A percentile compares a stretch with the other conserved stretches of the same genome.
These are phyloP conservation scores for Metacarcinus magister DNA, from an alignment of 2,888 invertebrate species.

Conservation along the genomic window DNA sequence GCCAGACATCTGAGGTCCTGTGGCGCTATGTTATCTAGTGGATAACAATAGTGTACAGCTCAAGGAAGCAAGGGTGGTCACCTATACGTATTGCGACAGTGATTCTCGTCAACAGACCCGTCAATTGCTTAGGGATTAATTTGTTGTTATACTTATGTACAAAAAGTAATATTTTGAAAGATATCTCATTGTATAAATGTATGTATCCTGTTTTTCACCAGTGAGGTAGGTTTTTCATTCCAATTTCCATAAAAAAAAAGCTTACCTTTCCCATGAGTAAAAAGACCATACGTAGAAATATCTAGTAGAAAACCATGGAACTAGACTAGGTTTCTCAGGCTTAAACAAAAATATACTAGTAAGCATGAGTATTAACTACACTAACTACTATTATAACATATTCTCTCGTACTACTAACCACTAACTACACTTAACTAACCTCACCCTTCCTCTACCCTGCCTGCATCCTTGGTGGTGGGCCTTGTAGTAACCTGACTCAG, in stretches of 20 bases:
- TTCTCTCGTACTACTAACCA: neutral
- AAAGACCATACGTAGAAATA: neutral
- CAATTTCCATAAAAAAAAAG: neutral
- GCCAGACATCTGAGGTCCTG: no score
- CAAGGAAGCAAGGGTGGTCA: no score
- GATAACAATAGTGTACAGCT: no score
- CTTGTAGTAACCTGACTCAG: conserved; percentile 72
- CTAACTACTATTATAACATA: conserved; percentile 54
- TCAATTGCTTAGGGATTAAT: no score
- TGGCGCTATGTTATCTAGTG: no score
- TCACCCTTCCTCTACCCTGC: conserved; percentile 49
- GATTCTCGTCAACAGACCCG: no score
- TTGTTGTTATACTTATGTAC: no score
- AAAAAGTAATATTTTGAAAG: no score
- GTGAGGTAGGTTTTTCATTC: neutral
- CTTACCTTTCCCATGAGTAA: neutral
- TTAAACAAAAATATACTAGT: neutral
- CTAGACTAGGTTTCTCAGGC: neutral
- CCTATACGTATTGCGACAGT: no score
- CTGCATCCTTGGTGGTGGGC: neutral
- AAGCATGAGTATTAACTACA: conserved; percentile 34
- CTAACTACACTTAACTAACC: conserved; percentile 33
- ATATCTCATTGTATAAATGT: neutral
- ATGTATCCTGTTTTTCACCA: neutral
- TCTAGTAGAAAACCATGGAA: neutral